Conservation (phyloP, 2,888 invertebrate species). For the Drosophila bunnanda region DNA sequence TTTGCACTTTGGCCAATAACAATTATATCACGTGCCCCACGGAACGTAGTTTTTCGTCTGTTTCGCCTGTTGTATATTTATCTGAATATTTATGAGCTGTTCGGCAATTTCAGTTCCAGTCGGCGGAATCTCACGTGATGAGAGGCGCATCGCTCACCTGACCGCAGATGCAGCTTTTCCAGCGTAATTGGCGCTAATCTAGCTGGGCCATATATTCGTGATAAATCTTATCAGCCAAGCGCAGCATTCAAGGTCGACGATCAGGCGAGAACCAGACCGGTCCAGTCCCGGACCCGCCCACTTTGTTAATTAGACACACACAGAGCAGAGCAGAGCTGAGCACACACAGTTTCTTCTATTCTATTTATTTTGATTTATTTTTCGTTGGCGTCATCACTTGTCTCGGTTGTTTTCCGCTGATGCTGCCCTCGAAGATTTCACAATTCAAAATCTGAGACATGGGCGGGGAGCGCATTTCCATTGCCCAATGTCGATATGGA, state of each 20-base stretch:
- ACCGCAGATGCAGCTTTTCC: slow-evolving; percentile 18
- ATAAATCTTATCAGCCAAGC: slow-evolving; percentile 37
- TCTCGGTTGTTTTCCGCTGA: slow-evolving; percentile 37
- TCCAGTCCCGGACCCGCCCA: slow-evolving; percentile 32
- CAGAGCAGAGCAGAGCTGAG: too few relatives aligned
- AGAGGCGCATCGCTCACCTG: slow-evolving; percentile 24
- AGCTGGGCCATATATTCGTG: slow-evolving; percentile 8
- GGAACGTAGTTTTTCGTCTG: slow-evolving; percentile 21
- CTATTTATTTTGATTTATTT: slow-evolving; percentile 29
- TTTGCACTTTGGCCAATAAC: slow-evolving; percentile 32
- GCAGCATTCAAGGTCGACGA: slow-evolving; percentile 34
- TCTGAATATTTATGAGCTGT: slow-evolving; percentile 15
- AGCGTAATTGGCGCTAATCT: slow-evolving; percentile 40
- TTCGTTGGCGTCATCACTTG: slow-evolving; percentile 51
- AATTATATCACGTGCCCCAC: slow-evolving; percentile 57
- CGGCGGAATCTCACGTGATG: slow-evolving; percentile 44
- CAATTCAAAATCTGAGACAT: slow-evolving; percentile 17
- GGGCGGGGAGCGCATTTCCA: slow-evolving; percentile 33
- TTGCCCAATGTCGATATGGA: slow-evolving; percentile 61
- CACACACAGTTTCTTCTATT: slow-evolving; percentile 11
- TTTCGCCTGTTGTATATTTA: slow-evolving; percentile 1
- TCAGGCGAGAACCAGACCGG: slow-evolving; percentile 27
- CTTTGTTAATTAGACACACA: slow-evolving; percentile 32
- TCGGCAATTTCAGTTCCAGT: slow-evolving; percentile 45
- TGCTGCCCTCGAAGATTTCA: slow-evolving; percentile 30